Evolutionary conservation across 1,140 invertebrate genomes (phyloP).

Genomic region (Pantala flavescens): DNA sequence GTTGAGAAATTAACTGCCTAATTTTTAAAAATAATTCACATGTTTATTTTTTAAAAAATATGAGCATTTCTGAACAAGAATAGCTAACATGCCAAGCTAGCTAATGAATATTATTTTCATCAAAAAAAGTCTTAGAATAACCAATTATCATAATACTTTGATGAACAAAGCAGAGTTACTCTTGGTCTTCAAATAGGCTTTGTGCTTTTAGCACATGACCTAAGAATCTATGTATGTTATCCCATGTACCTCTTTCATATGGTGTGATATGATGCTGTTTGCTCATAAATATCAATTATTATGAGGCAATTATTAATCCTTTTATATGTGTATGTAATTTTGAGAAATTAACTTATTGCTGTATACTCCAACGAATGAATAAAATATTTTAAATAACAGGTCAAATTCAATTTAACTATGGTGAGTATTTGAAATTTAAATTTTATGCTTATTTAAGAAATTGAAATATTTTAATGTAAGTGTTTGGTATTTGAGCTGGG

Average conservation of each 20-base stretch:
- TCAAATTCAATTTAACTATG: too few relatives aligned
- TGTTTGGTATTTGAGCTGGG: too few relatives aligned
- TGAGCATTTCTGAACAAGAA: neutral
- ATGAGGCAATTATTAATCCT: neutral
- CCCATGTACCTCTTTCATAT: neutral
- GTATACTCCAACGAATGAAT: constrained; percentile 2
- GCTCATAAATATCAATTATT: constrained; percentile 4
- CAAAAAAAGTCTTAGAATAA: neutral
- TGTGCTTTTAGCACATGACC: neutral
- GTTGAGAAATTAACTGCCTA: neutral
- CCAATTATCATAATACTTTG: neutral
- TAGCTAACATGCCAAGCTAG: too few relatives aligned
- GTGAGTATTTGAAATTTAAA: too few relatives aligned
- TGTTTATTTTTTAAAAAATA: neutral
- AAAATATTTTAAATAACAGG: neutral
- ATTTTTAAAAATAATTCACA: neutral
- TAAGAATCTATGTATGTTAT: neutral
- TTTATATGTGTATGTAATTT: constrained; percentile 8
- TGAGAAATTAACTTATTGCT: neutral
- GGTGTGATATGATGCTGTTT: constrained; percentile 9
- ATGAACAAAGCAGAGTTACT: neutral
- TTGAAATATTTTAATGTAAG: too few relatives aligned
- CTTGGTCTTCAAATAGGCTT: neutral
- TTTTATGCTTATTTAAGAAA: too few relatives aligned
- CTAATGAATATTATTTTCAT: too few relatives aligned